Base-by-base conservation (phyloP, 92 coral and sea anemone species). In the Porites rus region DNA sequence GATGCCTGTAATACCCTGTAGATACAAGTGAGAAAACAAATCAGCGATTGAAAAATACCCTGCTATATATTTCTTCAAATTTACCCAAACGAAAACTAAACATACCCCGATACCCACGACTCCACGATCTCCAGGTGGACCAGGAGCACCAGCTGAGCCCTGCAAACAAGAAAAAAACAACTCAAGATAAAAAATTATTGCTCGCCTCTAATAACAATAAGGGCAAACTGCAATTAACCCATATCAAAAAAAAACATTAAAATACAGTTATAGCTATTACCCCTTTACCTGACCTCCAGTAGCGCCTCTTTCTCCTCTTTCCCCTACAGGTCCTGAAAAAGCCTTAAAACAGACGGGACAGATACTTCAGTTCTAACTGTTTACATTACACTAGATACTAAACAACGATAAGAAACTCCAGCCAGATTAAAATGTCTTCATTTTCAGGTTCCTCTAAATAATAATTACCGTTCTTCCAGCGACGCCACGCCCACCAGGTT, bases 231-330 rank as follows among this genome's bases (percentile, higher is more conserved):
- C 61, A 10, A 14, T 56, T 0, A 56, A 56, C 61, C 16, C 46
- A 38, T 56, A 14, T 10, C 24, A 28, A 28, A 28, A 56, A 56
- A 11, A 10, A 56, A 10, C 4, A 20, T 75, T 52, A 3, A 20
- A 20, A 51, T 8, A 77, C 53, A 3, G 52, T 2, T 53, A 86
- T 75, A 59, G 71, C 50, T 80, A 65, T 31, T 58, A 79, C 89
- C 74, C 80, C 89, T 82, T 88, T 90, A 96, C 98, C 98, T 92
- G 91, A 90, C 93, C 98, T 78, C 98, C 98, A 18, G 89, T 87
- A 31, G 93, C 75, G 87, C 98, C 98, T 83, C 82, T 88, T 18
- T 72, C 88, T 78, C 98, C 97, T 90, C 76, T 96, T 7, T 73
- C 87, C 72, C 98, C 98, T 43, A 46, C 31, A 65, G 65, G 75